phyloP scores from a whole-genome alignment of 2,113 vertebrate genomes.

The Albula glossodonta region DNA sequence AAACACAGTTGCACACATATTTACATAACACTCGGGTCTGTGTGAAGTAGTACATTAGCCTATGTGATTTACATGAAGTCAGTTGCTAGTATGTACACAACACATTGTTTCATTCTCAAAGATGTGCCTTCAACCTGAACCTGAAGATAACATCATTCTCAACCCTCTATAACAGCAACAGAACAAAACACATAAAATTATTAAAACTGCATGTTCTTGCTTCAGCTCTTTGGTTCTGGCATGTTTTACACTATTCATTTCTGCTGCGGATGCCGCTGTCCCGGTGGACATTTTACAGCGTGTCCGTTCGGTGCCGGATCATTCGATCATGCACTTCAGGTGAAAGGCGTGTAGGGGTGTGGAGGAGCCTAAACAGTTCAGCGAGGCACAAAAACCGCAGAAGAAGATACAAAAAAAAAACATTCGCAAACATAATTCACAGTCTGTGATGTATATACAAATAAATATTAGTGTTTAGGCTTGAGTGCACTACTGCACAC shows the following conservation, averaged over 20 bases:
- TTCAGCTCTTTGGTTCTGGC: background rate
- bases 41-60: background rate
- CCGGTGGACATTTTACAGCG: background rate
- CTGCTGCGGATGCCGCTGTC: background rate
- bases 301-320: background rate
- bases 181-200: background rate
- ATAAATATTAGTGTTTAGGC: background rate
- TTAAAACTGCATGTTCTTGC: background rate
- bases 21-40: no score
- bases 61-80: background rate
- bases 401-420: background rate
- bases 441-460: slow-evolving; percentile 4
- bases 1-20: background rate
- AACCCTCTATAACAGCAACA: background rate
- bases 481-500: background rate
- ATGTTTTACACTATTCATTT: background rate
- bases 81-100: background rate
- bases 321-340: background rate
- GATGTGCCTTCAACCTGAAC: background rate
- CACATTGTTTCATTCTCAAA: background rate
- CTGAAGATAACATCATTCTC: background rate
- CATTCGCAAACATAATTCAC: background rate
- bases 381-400: background rate
- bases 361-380: background rate
- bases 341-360: background rate